A percentile compares a stretch with the other conserved stretches of the same genome.
Conservation (phyloP, 1,140 invertebrate genomes). For the Akabosia matsudoensis region DNA sequence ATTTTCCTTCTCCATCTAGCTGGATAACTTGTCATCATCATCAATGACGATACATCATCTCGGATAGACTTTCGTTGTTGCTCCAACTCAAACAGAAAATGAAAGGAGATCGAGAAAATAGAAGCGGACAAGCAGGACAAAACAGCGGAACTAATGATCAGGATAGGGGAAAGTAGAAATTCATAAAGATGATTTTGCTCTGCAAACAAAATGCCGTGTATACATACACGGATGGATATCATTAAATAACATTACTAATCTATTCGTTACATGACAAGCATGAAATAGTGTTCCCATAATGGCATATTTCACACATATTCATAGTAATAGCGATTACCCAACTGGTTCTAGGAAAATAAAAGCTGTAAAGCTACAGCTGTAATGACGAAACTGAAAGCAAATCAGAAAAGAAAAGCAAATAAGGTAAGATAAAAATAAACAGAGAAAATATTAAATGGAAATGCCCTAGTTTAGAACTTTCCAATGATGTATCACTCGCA, state of each 20-base stretch:
- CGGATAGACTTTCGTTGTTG: not conserved
- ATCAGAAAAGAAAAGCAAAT: not conserved
- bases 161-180: not conserved
- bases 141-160: not conserved
- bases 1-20: not conserved
- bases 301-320: not conserved
- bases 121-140: not conserved
- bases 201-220: not conserved
- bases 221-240: not conserved
- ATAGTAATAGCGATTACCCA: not conserved
- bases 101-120: constrained; percentile 23
- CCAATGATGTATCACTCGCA: too few relatives aligned
- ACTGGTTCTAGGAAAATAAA: not conserved
- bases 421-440: not conserved
- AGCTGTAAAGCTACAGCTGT: not conserved
- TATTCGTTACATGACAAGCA: not conserved
- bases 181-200: not conserved
- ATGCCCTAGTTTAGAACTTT: too few relatives aligned
- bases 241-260: constrained; percentile 12
- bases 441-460: too few relatives aligned
- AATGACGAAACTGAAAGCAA: too few relatives aligned
- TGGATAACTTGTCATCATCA: not conserved
- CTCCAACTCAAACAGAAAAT: not conserved
- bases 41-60: not conserved
- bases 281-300: not conserved